Conservation (phyloP, 2,888 invertebrate genomes). For the Synanthedon tipuliformis region DNA sequence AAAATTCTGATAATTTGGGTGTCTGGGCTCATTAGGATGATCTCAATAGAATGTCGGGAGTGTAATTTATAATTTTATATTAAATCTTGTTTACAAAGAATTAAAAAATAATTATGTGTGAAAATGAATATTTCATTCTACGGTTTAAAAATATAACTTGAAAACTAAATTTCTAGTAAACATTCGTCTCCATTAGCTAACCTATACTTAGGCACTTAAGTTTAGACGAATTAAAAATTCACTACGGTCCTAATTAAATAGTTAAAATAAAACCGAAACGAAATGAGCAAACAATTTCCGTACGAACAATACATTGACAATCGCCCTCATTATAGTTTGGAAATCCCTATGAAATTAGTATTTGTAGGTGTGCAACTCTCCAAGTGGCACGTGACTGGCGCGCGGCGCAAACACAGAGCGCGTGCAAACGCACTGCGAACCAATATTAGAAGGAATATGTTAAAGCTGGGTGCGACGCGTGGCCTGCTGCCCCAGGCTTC, state of each 20-base stretch:
- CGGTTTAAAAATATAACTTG: too few species aligned
- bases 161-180: too few species aligned
- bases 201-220: too few species aligned
- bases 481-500: constrained; percentile 8
- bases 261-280: constrained; percentile 12
- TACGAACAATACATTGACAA: constrained; percentile 14
- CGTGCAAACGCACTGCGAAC: constrained; percentile 42
- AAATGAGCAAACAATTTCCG: constrained; percentile 44
- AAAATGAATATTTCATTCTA: too few species aligned
- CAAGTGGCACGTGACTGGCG: constrained; percentile 29
- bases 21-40: too few species aligned
- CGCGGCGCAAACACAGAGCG: constrained; percentile 37
- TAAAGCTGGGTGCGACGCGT: constrained; percentile 20
- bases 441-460: constrained; percentile 56
- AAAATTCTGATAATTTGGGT: too few species aligned
- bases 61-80: too few species aligned
- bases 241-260: constrained; percentile 15
- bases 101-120: too few species aligned
- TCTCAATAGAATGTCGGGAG: too few species aligned
- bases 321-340: constrained; percentile 19
- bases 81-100: too few species aligned
- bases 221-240: too few species aligned
- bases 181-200: too few species aligned
- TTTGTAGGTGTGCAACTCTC: constrained; percentile 18
- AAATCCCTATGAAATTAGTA: constrained; percentile 26